These are phyloP conservation scores for Saguinus midas DNA, from an alignment of 2,113 vertebrate genomes.

Conservation along the genomic window DNA sequence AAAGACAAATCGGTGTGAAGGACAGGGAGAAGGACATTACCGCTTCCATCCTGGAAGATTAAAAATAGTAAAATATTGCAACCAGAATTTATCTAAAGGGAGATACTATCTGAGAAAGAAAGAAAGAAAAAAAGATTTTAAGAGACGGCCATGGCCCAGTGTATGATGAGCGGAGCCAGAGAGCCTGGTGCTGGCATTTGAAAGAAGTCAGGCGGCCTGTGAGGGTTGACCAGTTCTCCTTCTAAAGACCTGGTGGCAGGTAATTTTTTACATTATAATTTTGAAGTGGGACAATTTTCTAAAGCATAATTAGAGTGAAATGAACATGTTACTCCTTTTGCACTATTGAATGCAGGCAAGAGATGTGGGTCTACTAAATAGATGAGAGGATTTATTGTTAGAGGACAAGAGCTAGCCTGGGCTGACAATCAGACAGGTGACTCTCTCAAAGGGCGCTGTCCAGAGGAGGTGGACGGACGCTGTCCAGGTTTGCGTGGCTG, in stretches of 20 bases:
- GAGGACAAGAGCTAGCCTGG: not conserved
- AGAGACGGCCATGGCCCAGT: slow-evolving; percentile 7
- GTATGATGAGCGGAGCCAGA: slow-evolving; percentile 36
- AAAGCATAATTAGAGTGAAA: slow-evolving; percentile 54
- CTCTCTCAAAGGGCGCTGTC: not conserved
- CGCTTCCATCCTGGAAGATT: slow-evolving; percentile 77
- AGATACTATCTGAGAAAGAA: slow-evolving; percentile 69
- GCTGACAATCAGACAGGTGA: slow-evolving; percentile 1
- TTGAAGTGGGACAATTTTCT: slow-evolving; percentile 56
- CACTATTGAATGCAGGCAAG: slow-evolving; percentile 23
- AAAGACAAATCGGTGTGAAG: slow-evolving; percentile 78
- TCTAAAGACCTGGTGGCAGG: slow-evolving; percentile 38
- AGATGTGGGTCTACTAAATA: not conserved
- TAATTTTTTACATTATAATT: slow-evolving; percentile 66
- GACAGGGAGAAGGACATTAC: slow-evolving; percentile 78
- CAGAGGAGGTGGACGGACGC: not conserved
- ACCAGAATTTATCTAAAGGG: slow-evolving; percentile 70
- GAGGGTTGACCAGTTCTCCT: slow-evolving; percentile 10
- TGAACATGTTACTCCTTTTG: slow-evolving; percentile 38
- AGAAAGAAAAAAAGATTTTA: not conserved
- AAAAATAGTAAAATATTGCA: slow-evolving; percentile 82
- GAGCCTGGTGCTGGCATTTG: not conserved
- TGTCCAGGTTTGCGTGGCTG: not conserved
- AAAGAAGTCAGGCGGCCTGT: not conserved
- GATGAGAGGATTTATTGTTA: slow-evolving; percentile 43